Conservation (phyloP, 2,113 vertebrate species). For the Leucosticte australis region DNA sequence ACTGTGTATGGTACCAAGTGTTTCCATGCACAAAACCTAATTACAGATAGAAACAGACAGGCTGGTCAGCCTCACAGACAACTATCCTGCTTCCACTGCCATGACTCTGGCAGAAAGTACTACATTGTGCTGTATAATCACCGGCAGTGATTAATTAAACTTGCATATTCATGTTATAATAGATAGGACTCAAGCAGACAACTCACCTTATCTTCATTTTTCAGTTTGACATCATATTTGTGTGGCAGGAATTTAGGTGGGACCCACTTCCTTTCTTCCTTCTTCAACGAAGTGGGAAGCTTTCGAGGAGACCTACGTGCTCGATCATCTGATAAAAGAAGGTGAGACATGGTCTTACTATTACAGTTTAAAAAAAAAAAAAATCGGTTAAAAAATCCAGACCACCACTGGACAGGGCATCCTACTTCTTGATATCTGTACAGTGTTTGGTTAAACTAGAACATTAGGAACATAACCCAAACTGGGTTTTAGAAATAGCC, state of each 20-base stretch:
- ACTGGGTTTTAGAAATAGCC: not conserved
- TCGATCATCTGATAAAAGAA: constrained; percentile 81
- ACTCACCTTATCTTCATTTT: constrained; percentile 92
- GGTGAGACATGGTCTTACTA: not conserved
- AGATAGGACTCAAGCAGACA: not conserved
- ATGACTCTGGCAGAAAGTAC: accelerated
- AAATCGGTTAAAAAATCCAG: not conserved
- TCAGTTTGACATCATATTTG: constrained; percentile 94
- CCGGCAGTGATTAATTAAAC: accelerated
- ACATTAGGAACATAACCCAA: not conserved
- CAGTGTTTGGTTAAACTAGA: not conserved
- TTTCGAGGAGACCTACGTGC: constrained; percentile 95
- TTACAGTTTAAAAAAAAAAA: not conserved
- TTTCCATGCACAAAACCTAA: not conserved
- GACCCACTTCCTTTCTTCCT: constrained; percentile 93
- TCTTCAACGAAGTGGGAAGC: constrained; percentile 89
- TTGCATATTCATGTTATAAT: not conserved
- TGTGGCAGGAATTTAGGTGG: constrained; percentile 97
- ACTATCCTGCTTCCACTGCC: not conserved
- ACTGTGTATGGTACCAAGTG: not conserved
- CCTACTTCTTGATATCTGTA: not conserved
- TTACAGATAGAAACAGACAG: not conserved
- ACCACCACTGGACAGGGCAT: not conserved
- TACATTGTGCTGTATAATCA: not conserved
- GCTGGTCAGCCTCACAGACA: not conserved